phyloP scores from a whole-genome alignment of 2,113 vertebrate species.

The Chloebia gouldiae region DNA sequence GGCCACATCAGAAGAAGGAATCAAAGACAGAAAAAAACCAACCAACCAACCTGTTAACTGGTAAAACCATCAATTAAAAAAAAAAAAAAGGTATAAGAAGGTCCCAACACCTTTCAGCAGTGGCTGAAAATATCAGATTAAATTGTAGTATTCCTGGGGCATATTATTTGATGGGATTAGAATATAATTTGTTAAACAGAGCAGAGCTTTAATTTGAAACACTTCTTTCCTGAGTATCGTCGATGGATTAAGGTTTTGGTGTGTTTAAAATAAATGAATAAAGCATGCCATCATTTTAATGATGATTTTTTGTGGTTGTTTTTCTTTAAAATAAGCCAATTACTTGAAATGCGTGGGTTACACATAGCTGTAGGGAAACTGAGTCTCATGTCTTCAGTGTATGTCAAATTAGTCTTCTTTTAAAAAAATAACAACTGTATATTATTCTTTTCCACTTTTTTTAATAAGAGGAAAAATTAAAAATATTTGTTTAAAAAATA shows the following conservation, averaged over 20 bases:
- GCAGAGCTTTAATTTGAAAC: constrained; percentile 55
- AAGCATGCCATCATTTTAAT: constrained; percentile 49
- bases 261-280: constrained; percentile 40
- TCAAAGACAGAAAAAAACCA: neutral
- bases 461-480: neutral
- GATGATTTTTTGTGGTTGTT: neutral
- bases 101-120: constrained; percentile 46
- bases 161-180: constrained; percentile 20
- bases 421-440: neutral
- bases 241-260: neutral
- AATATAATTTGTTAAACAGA: constrained; percentile 50
- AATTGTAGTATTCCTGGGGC: constrained; percentile 43
- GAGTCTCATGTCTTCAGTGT: neutral
- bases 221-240: constrained; percentile 20
- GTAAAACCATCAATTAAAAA: neutral
- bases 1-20: constrained; percentile 42
- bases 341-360: constrained; percentile 26
- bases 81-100: neutral
- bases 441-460: neutral
- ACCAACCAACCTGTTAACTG: neutral
- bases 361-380: neutral
- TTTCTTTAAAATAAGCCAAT: constrained; percentile 35
- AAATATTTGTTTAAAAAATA: neutral
- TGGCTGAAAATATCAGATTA: constrained; percentile 51
- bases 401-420: neutral